Evolutionary conservation across 1,140 invertebrate genomes (phyloP).

Genomic region (Leguminivora glycinivorella): DNA sequence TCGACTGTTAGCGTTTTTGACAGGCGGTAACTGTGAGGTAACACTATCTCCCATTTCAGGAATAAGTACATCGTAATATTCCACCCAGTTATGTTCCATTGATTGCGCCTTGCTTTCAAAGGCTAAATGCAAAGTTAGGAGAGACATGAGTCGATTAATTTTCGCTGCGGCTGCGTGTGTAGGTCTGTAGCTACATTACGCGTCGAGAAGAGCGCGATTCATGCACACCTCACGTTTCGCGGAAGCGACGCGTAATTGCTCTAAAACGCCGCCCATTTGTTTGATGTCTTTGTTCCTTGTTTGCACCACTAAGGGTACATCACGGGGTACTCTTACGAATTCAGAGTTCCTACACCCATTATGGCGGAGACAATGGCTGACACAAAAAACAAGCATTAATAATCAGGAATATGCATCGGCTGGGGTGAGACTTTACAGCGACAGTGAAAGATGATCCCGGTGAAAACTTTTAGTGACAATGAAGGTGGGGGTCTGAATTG

Average conservation of each 20-base stretch:
- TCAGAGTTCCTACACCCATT: constrained; percentile 66
- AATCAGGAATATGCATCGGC: constrained; percentile 76
- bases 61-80: no score
- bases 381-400: constrained; percentile 76
- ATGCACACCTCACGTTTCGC: constrained; percentile 71
- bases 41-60: no score
- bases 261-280: constrained; percentile 79
- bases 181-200: constrained; percentile 61
- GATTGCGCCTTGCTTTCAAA: not conserved
- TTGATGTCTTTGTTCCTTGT: constrained; percentile 79
- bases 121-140: constrained; percentile 19
- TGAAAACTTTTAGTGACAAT: constrained; percentile 52
- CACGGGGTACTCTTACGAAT: constrained; percentile 62
- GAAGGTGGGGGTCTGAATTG: constrained; percentile 44
- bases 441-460: constrained; percentile 48
- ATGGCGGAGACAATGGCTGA: constrained; percentile 66
- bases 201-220: constrained; percentile 49
- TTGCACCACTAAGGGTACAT: constrained; percentile 70
- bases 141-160: constrained; percentile 63
- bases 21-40: no score
- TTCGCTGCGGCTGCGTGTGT: constrained; percentile 37
- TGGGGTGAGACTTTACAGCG: constrained; percentile 46
- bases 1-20: no score
- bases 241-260: constrained; percentile 77
- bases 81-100: no score